Evolutionary conservation across 2,113 vertebrate genomes (phyloP).

Genomic region (Chaetops frenatus): DNA sequence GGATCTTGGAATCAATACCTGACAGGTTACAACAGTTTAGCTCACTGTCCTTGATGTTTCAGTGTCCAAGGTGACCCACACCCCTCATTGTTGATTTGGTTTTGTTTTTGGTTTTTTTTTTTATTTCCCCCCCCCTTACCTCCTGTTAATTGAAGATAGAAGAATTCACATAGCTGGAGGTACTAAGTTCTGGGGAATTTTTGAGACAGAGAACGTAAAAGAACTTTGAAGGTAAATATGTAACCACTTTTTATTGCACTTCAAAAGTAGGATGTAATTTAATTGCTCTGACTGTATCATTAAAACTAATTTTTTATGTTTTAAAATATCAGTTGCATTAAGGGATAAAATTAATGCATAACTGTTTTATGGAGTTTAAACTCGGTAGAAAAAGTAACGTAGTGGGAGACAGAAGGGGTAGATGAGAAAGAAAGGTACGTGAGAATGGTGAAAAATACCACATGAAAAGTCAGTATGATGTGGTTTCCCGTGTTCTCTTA

Average conservation of each 20-base stretch:
- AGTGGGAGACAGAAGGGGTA: neutral
- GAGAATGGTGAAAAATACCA: neutral
- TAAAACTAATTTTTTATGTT: neutral
- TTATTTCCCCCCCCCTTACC: no score
- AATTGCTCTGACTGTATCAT: neutral
- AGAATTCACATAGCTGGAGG: neutral
- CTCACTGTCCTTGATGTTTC: neutral
- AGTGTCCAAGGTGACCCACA: neutral
- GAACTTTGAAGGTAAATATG: neutral
- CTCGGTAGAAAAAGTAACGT: neutral
- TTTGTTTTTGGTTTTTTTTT: neutral
- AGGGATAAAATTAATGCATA: neutral
- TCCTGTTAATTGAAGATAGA: neutral
- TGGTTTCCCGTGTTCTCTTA: neutral
- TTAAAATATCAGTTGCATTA: neutral
- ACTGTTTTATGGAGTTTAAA: neutral
- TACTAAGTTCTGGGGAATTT: neutral
- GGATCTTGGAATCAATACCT: neutral
- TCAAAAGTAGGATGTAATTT: neutral
- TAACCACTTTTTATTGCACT: neutral
- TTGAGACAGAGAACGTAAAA: neutral
- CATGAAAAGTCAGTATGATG: neutral
- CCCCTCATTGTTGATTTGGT: fast-evolving
- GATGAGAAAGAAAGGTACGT: neutral
- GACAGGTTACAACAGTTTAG: neutral